Conservation (phyloP, 92 coral and sea anemone genomes). For the Paragorgia papillata region DNA sequence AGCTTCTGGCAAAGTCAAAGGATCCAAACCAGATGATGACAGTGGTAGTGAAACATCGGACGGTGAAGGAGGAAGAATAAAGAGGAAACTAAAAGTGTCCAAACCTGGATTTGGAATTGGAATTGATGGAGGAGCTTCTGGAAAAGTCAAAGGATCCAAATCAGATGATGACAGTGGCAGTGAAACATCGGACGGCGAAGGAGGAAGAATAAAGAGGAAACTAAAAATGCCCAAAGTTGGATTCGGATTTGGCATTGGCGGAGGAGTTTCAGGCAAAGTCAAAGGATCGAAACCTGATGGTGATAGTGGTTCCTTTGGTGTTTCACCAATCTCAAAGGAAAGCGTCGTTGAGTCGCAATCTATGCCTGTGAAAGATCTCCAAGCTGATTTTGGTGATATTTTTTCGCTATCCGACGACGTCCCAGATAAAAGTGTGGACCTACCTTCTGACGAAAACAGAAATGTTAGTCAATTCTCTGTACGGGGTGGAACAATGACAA, state of each 20-base stretch:
- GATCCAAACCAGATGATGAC: neutral
- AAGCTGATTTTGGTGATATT: too few species aligned
- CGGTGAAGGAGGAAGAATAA: slow-evolving; percentile 3
- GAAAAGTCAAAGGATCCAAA: neutral
- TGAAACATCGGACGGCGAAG: slow-evolving; percentile 29
- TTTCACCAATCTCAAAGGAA: neutral
- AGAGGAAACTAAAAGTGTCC: neutral
- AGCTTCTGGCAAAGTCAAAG: neutral
- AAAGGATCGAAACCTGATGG: neutral
- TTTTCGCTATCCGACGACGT: too few species aligned
- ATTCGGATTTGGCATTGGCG: slow-evolving; percentile 3
- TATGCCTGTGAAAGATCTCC: neutral
- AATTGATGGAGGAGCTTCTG: neutral
- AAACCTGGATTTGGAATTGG: slow-evolving; percentile 1
- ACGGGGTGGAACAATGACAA: too few species aligned
- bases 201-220: slow-evolving; percentile 14
- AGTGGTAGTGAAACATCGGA: slow-evolving; percentile 26
- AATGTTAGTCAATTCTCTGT: too few species aligned
- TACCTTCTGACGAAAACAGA: too few species aligned
- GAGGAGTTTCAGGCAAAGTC: neutral
- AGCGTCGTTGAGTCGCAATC: slow-evolving; percentile 22
- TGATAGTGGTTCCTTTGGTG: neutral
- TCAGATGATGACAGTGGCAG: slow-evolving; percentile 18
- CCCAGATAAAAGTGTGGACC: too few species aligned
- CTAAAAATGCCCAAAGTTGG: slow-evolving; percentile 14